Base-by-base conservation (phyloP, 2,888 invertebrate species). In the Cheilosia urbana region DNA sequence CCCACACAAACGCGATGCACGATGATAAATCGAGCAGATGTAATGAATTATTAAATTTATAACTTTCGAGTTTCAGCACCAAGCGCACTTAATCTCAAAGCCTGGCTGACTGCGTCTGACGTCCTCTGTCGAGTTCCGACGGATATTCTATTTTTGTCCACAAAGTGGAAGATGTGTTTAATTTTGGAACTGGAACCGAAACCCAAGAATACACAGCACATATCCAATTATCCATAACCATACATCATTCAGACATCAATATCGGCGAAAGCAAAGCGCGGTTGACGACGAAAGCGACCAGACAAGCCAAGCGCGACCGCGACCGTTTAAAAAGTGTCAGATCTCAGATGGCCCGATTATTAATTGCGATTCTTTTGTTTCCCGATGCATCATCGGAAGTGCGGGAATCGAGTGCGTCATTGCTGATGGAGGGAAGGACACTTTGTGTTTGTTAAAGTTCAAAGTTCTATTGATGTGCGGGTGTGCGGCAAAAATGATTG, bases 281-380 rank as follows among this genome's bases (percentile, higher is more conserved):
- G 37, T 37, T 27, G 27, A 34, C 9, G 34, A 11, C 34, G 11
- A 11, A 34, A 2, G 3, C 34, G 11, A 34, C 34, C 11, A 37
- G 3, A 49, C 73, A 49, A 49, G 13, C 7, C 24, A 37, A 3
- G 34, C 11, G 11, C 11, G 34, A 3, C 34, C 11, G 11, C 11
- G 34, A 3, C 34, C 13, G 37, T 37, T 81, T 69, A 27, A 76
- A 58, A 63, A 65, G 69, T 76, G 65, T 81, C 81, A 71, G 81
- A 58, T 76, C 58, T 81, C 81, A 71, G 81, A 58, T 71, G 42
- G 63, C 1, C 49, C 63, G 55, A 65, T 76, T 76, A 65, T 71
- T 81, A 60, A 81, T 81, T 76, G 68, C 49, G 53, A 69, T 65
- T 81, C 51, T 45, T 76, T 65, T 69, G 81, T 65, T 76, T 81